Evolutionary conservation across 2,797 vertebrate genomes (phyloP).

Genomic region (Sylvia borin): DNA sequence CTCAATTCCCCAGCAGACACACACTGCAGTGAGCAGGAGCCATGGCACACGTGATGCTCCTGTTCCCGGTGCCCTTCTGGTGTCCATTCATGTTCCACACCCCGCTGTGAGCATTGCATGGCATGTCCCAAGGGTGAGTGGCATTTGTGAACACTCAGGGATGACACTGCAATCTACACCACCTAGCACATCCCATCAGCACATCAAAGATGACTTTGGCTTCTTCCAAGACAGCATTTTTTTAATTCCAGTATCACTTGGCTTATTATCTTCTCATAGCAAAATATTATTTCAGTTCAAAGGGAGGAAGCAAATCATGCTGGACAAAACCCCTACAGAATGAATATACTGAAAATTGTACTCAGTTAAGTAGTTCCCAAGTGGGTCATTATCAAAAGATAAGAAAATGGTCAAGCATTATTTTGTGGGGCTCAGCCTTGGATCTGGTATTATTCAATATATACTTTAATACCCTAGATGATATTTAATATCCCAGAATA

Average conservation of each 20-base stretch:
- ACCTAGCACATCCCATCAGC: background rate
- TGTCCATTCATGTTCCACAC: background rate
- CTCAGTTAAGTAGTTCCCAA: background rate
- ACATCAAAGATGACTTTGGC: background rate
- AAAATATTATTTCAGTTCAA: background rate
- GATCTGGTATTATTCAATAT: background rate
- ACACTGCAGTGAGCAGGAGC: background rate
- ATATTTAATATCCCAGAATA: background rate
- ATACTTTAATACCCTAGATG: background rate
- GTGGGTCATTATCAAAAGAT: background rate
- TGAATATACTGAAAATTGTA: background rate
- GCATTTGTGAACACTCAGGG: background rate
- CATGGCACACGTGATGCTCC: accelerated
- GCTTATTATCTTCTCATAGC: background rate
- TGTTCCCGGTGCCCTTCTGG: background rate
- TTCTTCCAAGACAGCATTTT: background rate
- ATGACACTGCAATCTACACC: background rate
- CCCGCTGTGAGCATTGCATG: accelerated
- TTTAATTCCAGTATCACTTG: background rate
- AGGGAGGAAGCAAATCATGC: background rate
- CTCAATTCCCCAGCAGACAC: accelerated
- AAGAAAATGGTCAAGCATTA: background rate
- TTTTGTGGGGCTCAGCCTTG: background rate
- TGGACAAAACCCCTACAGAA: background rate
- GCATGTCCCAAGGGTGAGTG: background rate